Evolutionary conservation across 2,888 invertebrate species (phyloP).

Genomic region (Timema cristinae): DNA sequence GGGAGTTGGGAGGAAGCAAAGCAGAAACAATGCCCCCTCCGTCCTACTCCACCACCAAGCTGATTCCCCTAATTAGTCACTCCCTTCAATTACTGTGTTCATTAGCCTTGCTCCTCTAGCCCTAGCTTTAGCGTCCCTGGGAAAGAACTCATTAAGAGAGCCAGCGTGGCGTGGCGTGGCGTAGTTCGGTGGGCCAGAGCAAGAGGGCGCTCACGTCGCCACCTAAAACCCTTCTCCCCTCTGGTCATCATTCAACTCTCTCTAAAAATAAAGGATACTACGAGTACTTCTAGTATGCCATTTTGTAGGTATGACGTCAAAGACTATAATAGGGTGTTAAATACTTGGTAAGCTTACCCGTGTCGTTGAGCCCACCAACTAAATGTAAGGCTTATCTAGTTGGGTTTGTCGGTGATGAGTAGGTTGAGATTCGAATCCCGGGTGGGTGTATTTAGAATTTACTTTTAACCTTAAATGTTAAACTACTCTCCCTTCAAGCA

Average conservation of each 20-base stretch:
- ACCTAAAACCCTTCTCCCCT: neutral
- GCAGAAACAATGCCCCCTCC: constrained; percentile 10
- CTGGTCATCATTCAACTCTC: neutral
- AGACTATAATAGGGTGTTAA: too few species aligned
- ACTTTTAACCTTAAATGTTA: too few species aligned
- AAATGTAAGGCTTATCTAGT: too few species aligned
- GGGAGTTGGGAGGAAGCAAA: constrained; percentile 1
- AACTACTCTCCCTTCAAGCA: too few species aligned
- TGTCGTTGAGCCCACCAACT: too few species aligned
- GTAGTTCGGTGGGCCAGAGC: neutral
- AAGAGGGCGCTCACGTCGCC: neutral
- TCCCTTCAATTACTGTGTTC: constrained; percentile 26
- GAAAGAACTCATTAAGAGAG: constrained; percentile 28
- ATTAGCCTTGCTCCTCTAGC: constrained; percentile 22
- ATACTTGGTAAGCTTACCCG: too few species aligned
- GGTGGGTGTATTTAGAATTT: too few species aligned
- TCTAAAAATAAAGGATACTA: too few species aligned
- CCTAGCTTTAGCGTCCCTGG: constrained; percentile 2
- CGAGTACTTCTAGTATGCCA: too few species aligned
- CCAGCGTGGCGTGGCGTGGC: constrained; percentile 3
- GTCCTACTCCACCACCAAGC: neutral
- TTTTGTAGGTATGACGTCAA: too few species aligned
- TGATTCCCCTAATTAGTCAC: constrained; percentile 27
- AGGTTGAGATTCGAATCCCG: too few species aligned
- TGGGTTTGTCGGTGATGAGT: too few species aligned